phyloP scores from a whole-genome alignment of 2,888 invertebrate species.

The Ormia ochracea region DNA sequence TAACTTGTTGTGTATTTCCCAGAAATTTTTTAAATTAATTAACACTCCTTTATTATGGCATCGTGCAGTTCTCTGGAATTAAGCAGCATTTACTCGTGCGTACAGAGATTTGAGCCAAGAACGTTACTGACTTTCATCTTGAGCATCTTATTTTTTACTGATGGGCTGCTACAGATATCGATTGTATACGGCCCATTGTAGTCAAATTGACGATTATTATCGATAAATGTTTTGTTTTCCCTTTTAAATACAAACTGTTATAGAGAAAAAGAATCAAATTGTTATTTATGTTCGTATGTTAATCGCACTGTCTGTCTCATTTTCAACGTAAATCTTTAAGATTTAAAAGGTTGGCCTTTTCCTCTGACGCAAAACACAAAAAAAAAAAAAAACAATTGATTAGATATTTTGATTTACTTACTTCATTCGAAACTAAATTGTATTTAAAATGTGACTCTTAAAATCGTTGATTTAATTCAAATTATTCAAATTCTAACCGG shows the following conservation, averaged over 20 bases:
- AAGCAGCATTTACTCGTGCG: constrained; percentile 32
- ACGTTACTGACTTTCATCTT: constrained; percentile 42
- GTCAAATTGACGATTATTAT: constrained; percentile 51
- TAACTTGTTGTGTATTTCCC: constrained; percentile 51
- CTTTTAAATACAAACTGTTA: not conserved
- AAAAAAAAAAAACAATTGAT: too few species aligned
- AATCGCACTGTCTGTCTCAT: constrained; percentile 21
- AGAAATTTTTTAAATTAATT: constrained; percentile 57
- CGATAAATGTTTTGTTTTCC: constrained; percentile 27
- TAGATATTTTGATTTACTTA: too few species aligned
- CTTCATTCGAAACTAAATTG: too few species aligned
- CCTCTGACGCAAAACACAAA: not conserved
- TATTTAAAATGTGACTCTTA: too few species aligned
- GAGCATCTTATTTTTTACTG: constrained; percentile 26
- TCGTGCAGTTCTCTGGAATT: constrained; percentile 54
- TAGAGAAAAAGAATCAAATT: constrained; percentile 4
- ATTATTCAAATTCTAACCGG: too few species aligned
- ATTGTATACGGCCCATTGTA: constrained; percentile 47
- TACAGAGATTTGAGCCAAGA: too few species aligned
- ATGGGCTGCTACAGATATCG: constrained; percentile 53
- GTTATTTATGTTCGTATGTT: constrained; percentile 46
- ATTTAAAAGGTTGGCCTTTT: not conserved
- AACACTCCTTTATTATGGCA: constrained; percentile 56
- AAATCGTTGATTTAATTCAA: too few species aligned
- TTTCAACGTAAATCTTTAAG: not conserved